Evolutionary conservation across 1,140 invertebrate genomes (phyloP), one percentile per base, ranked within the genome.

Genomic region (Lepidurus arcticus): DNA sequence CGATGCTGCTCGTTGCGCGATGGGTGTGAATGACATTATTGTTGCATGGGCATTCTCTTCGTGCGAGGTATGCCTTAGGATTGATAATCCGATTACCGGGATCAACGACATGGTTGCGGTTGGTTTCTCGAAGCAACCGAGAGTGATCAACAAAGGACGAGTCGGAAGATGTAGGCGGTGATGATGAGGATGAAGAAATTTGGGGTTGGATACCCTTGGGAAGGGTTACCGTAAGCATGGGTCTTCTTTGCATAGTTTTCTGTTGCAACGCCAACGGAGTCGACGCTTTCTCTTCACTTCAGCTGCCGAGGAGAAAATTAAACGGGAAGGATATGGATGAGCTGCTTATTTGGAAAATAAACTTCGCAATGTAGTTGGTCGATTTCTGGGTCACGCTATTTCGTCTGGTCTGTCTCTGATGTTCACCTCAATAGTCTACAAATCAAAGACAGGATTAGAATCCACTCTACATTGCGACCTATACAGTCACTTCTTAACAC

Each of bases 161-260:
- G 53, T 65, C 16, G 13, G 53, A 16, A 1, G 53, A 7, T 7
- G 53, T 13, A 13, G 53, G 53, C 21, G 53, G 21, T 13, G 53
- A 65, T 65, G 47, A 65, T 13, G 53, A 65, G 16, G 53, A 65
- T 21, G 53, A 65, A 65, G 21, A 65, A n/a, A 65, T 65, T n/a
- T 13, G 53, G 53, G 53, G 21, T 65, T 65, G 53, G 7, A 65
- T 65, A 65, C 53, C 53, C 53, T 65, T 65, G 3, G 53, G 53
- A 65, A 65, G 53, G 53, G 53, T 65, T 65, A 65, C 16, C 53
- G 53, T 65, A 65, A 65, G 53, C 53, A 65, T 65, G 16, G 53
- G 53, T 65, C 53, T 65, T 65, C 53, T 65, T 65, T 65, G 53
- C 53, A 65, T 65, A 65, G 53, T 65, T n/a, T n/a, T 8, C n/a